Base-by-base conservation (phyloP, 2,113 vertebrate species). In the Pituophis catenifer region DNA sequence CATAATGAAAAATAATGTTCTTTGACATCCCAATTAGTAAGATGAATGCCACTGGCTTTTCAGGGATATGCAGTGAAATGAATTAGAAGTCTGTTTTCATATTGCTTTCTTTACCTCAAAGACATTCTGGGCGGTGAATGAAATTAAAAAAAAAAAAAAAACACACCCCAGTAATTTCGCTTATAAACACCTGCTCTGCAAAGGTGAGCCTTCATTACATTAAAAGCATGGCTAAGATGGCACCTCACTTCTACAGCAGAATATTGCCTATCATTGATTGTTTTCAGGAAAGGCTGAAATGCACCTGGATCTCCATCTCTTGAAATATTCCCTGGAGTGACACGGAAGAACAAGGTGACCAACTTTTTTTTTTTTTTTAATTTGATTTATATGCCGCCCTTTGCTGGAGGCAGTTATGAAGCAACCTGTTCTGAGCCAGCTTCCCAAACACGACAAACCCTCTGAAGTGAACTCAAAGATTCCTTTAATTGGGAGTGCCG, bases 1-100 rank as follows among this genome's bases (percentile, higher is more conserved):
- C 88, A 65, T 54, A 70, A 89, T 92, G 44, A 88, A 53, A 88
- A 53, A n/a, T 86, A 88, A 53, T 88, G 58, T 50, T 88, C 48
- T 92, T 88, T 88, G 91, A 75, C 58, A 88, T 88, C 58, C 29
- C 86, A 92, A 38, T 92, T 92, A 88, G 52, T 88, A 92, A 92
- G 91, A 89, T 19, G 50, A 92, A 92, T 70, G 91, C 50, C 7
- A 54, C 23, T 21, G 33, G n/a, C 86, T 55, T 92, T 65, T 65
- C 57, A 21, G 38, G 29, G 24, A 44, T 24, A 89, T 17, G 59
- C 23, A 17, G 58, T 70, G 58, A 54, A 59, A 53, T 44, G 86
- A 53, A 54, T 8, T 29, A 59, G 9, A 15, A 88, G 10, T 62
- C 21, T 88, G 48, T 54, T 54, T 70, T 65, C 24, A 65, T 19